Percentiles rank a stretch among this genome's conserved stretches.
phyloP scores from a whole-genome alignment of 2,888 invertebrate genomes.

The Yponomeuta evonymella region DNA sequence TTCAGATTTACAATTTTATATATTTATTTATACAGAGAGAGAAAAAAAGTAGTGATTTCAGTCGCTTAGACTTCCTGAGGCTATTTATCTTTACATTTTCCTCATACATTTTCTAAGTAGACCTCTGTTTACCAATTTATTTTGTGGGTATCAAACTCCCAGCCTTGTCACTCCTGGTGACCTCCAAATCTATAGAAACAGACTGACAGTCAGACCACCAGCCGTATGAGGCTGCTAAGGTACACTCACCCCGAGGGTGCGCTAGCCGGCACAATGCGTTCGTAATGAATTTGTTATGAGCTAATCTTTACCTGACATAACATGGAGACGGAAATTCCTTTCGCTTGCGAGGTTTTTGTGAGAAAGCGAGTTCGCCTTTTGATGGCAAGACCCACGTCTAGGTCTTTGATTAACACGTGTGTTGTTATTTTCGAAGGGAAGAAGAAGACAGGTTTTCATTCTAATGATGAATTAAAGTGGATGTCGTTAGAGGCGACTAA shows the following conservation, averaged over 20 bases:
- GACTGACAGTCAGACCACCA: neutral
- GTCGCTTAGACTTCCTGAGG: too few species aligned
- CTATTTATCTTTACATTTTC: too few species aligned
- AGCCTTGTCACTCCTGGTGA: neutral
- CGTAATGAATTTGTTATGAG: slow-evolving; percentile 59
- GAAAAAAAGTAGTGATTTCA: too few species aligned
- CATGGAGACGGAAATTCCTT: neutral
- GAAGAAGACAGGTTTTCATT: too few species aligned
- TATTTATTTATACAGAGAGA: too few species aligned
- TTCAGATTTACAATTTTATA: too few species aligned
- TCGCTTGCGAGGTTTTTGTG: neutral
- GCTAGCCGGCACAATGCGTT: neutral
- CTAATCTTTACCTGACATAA: slow-evolving; percentile 32
- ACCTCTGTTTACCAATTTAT: neutral
- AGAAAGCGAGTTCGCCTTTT: too few species aligned
- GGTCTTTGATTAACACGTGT: too few species aligned
- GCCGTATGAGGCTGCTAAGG: neutral
- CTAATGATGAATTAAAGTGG: too few species aligned
- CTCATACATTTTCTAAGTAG: neutral
- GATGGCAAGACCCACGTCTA: too few species aligned
- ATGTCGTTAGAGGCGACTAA: too few species aligned
- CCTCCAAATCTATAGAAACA: neutral
- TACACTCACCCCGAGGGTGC: slow-evolving; percentile 2
- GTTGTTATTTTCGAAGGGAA: too few species aligned
- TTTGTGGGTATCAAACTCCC: neutral